phyloP scores from a whole-genome alignment of 2,888 invertebrate species.

The Cordilura impudica region DNA sequence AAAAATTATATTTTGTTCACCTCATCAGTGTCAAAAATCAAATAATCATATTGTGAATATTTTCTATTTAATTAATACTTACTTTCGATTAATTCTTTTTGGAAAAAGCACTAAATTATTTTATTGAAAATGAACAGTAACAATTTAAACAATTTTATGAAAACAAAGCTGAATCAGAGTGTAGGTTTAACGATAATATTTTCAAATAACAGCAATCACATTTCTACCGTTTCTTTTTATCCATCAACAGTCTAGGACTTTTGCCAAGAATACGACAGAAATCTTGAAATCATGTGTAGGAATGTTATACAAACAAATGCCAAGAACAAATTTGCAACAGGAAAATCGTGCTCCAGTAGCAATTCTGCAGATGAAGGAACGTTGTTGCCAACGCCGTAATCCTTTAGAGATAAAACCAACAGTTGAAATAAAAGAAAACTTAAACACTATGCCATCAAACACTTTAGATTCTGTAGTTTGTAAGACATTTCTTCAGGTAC shows the following conservation, averaged over 20 bases:
- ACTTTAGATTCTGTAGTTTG: background rate
- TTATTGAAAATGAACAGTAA: slow-evolving; percentile 59
- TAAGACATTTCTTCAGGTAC: slow-evolving; percentile 51
- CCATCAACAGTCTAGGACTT: slow-evolving; percentile 63
- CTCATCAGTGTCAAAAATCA: no score
- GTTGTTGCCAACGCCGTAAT: background rate
- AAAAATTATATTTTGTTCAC: no score
- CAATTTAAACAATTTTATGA: slow-evolving; percentile 65
- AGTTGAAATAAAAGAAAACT: background rate
- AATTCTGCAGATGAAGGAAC: slow-evolving; percentile 5
- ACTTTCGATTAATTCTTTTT: no score
- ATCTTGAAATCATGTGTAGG: slow-evolving; percentile 66
- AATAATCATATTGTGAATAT: no score
- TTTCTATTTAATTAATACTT: no score
- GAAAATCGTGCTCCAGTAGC: slow-evolving; percentile 57
- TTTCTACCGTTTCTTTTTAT: background rate
- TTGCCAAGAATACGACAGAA: slow-evolving; percentile 64
- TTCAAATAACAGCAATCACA: no score
- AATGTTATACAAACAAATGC: slow-evolving; percentile 65
- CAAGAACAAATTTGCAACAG: slow-evolving; percentile 59
- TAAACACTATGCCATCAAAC: background rate
- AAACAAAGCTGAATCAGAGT: slow-evolving; percentile 64
- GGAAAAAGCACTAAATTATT: background rate
- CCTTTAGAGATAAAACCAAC: background rate
- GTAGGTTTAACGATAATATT: slow-evolving; percentile 57